phyloP scores from a whole-genome alignment of 2,888 invertebrate genomes.

The Acleris emargana region DNA sequence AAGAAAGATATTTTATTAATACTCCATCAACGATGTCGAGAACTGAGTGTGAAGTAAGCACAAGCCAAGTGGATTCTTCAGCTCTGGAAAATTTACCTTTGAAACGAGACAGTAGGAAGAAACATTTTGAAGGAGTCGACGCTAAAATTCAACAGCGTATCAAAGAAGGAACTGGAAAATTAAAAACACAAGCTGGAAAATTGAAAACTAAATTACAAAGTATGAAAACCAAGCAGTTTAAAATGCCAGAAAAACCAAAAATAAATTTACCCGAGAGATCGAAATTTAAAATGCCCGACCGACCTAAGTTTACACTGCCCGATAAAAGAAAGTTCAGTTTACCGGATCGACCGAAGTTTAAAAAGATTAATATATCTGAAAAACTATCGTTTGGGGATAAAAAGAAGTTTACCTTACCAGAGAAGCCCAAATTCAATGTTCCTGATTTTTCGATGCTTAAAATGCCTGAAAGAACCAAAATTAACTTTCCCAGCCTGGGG shows the following conservation, averaged over 20 bases:
- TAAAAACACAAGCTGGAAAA: slow-evolving; percentile 88
- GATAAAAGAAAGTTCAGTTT: slow-evolving; percentile 87
- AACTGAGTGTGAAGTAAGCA: slow-evolving; percentile 86
- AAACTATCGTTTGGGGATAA: slow-evolving; percentile 83
- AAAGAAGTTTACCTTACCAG: slow-evolving; percentile 86
- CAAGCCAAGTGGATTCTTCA: slow-evolving; percentile 87
- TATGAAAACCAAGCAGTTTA: slow-evolving; percentile 83
- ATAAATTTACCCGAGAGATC: slow-evolving; percentile 84
- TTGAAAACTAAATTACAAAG: slow-evolving; percentile 87
- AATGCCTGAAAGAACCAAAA: slow-evolving; percentile 85
- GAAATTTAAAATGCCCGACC: slow-evolving; percentile 78
- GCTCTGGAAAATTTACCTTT: slow-evolving; percentile 86
- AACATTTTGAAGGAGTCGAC: slow-evolving; percentile 78
- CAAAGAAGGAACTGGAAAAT: slow-evolving; percentile 87
- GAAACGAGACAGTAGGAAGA: slow-evolving; percentile 82
- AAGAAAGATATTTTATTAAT: slow-evolving; percentile 85
- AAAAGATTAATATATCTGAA: slow-evolving; percentile 76
- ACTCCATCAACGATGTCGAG: slow-evolving; percentile 84
- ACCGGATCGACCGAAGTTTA: slow-evolving; percentile 84
- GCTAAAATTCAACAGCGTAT: slow-evolving; percentile 86
- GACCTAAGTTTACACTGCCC: slow-evolving; percentile 82
- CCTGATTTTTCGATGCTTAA: slow-evolving; percentile 83
- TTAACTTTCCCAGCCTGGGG: slow-evolving; percentile 85
- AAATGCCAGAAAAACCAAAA: slow-evolving; percentile 82
- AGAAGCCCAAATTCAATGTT: slow-evolving; percentile 80